Evolutionary conservation across 2,113 vertebrate genomes (phyloP), one percentile per base, ranked within the genome.

Genomic region (Synodontis membranacea): DNA sequence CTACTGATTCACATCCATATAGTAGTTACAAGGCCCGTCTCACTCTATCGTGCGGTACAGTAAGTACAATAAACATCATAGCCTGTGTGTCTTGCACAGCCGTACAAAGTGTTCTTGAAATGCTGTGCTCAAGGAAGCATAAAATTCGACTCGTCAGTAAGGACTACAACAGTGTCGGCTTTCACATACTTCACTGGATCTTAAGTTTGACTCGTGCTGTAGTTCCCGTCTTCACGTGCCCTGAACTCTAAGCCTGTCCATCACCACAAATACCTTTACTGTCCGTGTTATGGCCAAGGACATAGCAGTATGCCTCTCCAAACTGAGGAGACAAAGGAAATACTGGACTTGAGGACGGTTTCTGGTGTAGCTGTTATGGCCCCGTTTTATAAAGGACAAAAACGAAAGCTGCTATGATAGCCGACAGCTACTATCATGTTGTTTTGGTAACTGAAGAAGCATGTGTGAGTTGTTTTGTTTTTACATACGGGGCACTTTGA

Each of bases 191-290:
- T 80, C 25, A 25, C 37, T 39, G 12, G 34, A 48, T 81, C 78
- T 70, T 34, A 44, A 58, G 78, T 15, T 12, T 80, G 64, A 80
- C 62, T 72, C 85, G 81, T 66, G 14, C 25, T 37, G 39, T 83
- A 46, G 74, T 88, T 84, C 42, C 60, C 39, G 52, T 21, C 21
- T 44, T n/a, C 12, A 15, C 34, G 75, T 58, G 56, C 64, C 14
- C 48, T 80, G 54, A 60, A 66, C 28, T 52, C 31, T 28, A 54
- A 82, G 62, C 82, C 23, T 60, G 58, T 86, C 52, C 74, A 37
- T 56, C 70, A 68, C 56, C 23, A 10, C 68, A 54, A 68, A 83
- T 74, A 81, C 58, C 82, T 80, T 86, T 70, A 86, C 81, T 72
- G 14, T 68, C 34, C 80, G 46, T 79, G 42, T 48, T 70, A 60